These are phyloP conservation scores for Synodontis membranacea DNA, from an alignment of 2,113 vertebrate genomes.

Conservation along the genomic window DNA sequence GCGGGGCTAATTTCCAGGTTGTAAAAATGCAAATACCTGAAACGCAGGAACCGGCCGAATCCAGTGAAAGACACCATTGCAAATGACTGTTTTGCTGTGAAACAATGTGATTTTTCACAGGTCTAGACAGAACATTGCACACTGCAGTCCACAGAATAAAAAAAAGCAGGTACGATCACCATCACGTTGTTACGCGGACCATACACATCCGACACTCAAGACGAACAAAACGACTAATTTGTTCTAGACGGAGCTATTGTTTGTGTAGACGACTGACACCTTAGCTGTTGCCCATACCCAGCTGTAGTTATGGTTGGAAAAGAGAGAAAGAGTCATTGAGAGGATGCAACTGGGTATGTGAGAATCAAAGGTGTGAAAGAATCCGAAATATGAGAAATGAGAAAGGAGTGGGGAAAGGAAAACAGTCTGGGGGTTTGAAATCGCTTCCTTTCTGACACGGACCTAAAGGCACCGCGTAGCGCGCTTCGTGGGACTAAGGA, in stretches of 20 bases:
- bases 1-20: not conserved
- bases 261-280: not conserved
- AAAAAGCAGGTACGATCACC: not conserved
- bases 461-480: not conserved
- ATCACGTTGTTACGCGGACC: not conserved
- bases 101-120: not conserved
- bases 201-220: not conserved
- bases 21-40: not conserved
- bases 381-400: conserved; percentile 11
- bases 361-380: conserved; percentile 26
- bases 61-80: not conserved
- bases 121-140: not conserved
- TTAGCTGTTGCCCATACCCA: not conserved
- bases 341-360: not conserved
- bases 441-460: not conserved
- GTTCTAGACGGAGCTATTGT: not conserved
- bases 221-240: not conserved
- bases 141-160: not conserved
- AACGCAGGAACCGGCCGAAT: not conserved
- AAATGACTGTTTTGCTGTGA: not conserved
- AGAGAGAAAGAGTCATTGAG: not conserved
- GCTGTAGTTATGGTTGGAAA: conserved; percentile 29
- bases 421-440: conserved; percentile 15
- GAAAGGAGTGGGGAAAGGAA: conserved; percentile 14
- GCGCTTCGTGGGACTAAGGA: conserved; percentile 8